Conservation (phyloP, 2,113 vertebrate species). For the Tachycineta bicolor region DNA sequence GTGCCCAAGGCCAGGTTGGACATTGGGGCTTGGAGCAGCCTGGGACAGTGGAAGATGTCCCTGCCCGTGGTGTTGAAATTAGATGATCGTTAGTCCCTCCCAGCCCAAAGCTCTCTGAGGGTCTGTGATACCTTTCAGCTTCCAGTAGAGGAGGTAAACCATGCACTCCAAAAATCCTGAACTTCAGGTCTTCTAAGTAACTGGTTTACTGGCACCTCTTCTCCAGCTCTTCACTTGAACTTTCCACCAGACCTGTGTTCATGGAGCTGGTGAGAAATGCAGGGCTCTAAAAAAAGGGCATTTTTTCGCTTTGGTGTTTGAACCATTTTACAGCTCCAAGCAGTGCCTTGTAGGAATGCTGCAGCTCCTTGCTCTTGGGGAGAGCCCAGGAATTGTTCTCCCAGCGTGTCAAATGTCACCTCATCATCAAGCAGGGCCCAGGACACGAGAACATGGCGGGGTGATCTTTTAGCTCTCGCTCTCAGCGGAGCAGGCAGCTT, state of each 20-base stretch:
- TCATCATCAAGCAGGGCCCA: background rate
- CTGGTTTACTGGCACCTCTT: background rate
- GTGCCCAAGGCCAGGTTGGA: fast-evolving
- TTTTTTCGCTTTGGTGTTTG: background rate
- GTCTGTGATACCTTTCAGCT: background rate
- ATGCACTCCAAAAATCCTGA: background rate
- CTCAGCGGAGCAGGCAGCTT: background rate
- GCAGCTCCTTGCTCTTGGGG: background rate
- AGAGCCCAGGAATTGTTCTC: background rate
- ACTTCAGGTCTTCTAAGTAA: background rate
- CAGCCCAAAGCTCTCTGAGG: background rate
- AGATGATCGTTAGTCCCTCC: background rate
- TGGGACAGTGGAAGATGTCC: background rate
- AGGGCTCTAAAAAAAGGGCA: background rate
- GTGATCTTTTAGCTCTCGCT: background rate
- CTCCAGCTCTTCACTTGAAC: background rate
- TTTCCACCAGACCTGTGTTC: background rate
- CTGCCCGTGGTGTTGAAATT: background rate
- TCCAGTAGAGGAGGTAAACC: background rate
- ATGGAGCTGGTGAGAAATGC: background rate
- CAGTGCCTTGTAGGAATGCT: background rate
- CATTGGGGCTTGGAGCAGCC: fast-evolving
- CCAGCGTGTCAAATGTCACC: background rate
- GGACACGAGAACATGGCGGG: background rate
- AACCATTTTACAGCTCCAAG: background rate